Base-by-base conservation (phyloP, 2,797 vertebrate species). In the Enteromius trimaculatus region DNA sequence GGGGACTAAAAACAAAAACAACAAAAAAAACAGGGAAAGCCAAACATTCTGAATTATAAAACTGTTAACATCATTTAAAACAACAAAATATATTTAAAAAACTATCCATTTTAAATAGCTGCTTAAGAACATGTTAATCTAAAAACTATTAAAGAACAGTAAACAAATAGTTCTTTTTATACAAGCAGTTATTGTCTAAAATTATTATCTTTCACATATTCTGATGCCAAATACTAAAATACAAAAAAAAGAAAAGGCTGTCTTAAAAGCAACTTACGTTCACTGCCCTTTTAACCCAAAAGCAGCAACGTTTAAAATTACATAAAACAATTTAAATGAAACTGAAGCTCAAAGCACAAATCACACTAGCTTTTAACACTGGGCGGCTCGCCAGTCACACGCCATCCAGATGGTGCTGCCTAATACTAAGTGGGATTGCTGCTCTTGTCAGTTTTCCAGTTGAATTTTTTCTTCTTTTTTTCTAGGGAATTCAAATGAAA, bases 391-490 rank as follows among this genome's bases (percentile, higher is more conserved):
- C 60, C 60, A 64, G 17, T 47, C n/a, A 60, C 23, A 70, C n/a
- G 23, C 26, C 5, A 4, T 65, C 23, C 62, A 47, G 42, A 70
- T 13, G 17, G 37, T 14, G 64, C 29, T 13, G 37, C 21, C 44
- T 42, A 81, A 51, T 10, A 13, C n/a, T 80, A 70, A 7, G 44
- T 29, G n/a, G 23, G 34, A n/a, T 77, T 39, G 3, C 60, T 11
- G 4, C 23, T n/a, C 26, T 6, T 84, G 29, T 51, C 9, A 0
- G 51, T 14, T 1, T 82, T 82, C 85, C 84, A 86, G 16, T 74
- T 86, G 72, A 87, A 86, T 75, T 34, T 84, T 75, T 3, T 87
- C 49, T 44, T 83, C 60, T 23, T 79, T 72, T 21, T 89, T 31
- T 31, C 87, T 79, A 13, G 51, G 65, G 44, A 55, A 83, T 21